Evolutionary conservation across 2,797 vertebrate species (phyloP), one percentile per base, ranked within the genome.

Genomic region (Alcedo quadribrachys): DNA sequence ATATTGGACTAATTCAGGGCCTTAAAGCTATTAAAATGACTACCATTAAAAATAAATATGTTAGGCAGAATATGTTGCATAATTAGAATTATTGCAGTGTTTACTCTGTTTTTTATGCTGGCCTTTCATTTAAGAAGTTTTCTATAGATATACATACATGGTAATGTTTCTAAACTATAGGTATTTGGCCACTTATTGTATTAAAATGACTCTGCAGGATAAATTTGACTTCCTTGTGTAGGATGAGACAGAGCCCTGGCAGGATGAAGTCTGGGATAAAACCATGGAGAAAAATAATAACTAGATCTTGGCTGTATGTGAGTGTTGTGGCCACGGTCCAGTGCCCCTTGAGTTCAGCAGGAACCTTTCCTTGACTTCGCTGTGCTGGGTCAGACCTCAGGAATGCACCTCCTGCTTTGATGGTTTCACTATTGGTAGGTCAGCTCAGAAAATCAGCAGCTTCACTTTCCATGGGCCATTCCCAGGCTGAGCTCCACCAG

Each of bases 1-100:
- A 87, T 77, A 95, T 94, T 96, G 95, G 93, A 80, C 75, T 96
- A 96, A 93, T 95, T 96, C 93, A 81, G 65, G 71, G 93, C 94
- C 94, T 95, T 85, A 89, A 84, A 96, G 95, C 93, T 96, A 95
- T 87, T 95, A 82, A 95, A 95, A 96, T 16, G 81, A 75, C 86
- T 95, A 21, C 51, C 79, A 95, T 95, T 95, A 96, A 96, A 95
- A 95, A 93, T 46, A 87, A 95, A 95, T 95, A 86, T 87, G 68
- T 94, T 90, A 90, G 57, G 88, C 62, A 94, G 84, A 94, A 54
- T 75, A 43, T 33, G 86, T 46, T 92, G 90, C 83, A 90, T 95
- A 95, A 95, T 94, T 95, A 78, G 71, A 85, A 87, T 80, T 92
- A 95, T 93, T 92, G n/a, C n/a, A 55, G 54, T 89, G 65, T 89